Percentiles rank a stretch among this genome's conserved stretches.
phyloP scores from a whole-genome alignment of 2,797 vertebrate genomes.

The Halcyon leucocephala region DNA sequence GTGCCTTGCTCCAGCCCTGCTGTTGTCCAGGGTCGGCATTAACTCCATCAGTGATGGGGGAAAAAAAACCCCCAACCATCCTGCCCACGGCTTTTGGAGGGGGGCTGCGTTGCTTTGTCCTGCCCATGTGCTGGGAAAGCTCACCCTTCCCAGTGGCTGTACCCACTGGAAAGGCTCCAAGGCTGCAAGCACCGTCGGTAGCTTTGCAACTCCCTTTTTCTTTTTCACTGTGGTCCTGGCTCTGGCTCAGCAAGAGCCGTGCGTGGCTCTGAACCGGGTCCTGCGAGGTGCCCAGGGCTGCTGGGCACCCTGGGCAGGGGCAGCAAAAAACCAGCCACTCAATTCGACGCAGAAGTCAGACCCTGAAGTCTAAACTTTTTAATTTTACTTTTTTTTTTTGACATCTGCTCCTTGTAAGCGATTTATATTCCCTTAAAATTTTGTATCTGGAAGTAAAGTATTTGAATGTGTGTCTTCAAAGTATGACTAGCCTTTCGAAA shows the following conservation, averaged over 20 bases:
- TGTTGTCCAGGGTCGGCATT: neutral
- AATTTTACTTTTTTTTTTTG: neutral
- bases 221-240: neutral
- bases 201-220: neutral
- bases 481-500: slow-evolving; percentile 1
- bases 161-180: neutral
- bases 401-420: neutral
- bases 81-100: neutral
- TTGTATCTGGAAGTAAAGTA: slow-evolving; percentile 43
- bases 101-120: neutral
- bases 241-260: neutral
- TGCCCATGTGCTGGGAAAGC: neutral
- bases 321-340: neutral
- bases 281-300: neutral
- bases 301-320: neutral
- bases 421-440: slow-evolving; percentile 8
- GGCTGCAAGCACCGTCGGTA: fast-evolving
- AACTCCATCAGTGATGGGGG: fast-evolving
- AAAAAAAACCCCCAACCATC: neutral
- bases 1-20: neutral
- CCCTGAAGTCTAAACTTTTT: neutral
- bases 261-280: neutral
- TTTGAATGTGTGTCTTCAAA: slow-evolving; percentile 46
- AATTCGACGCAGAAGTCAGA: neutral
- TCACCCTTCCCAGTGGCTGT: neutral